A percentile compares a stretch with the other conserved stretches of the same genome.
phyloP scores from a whole-genome alignment of 2,888 invertebrate genomes.

The Lymantria dispar region DNA sequence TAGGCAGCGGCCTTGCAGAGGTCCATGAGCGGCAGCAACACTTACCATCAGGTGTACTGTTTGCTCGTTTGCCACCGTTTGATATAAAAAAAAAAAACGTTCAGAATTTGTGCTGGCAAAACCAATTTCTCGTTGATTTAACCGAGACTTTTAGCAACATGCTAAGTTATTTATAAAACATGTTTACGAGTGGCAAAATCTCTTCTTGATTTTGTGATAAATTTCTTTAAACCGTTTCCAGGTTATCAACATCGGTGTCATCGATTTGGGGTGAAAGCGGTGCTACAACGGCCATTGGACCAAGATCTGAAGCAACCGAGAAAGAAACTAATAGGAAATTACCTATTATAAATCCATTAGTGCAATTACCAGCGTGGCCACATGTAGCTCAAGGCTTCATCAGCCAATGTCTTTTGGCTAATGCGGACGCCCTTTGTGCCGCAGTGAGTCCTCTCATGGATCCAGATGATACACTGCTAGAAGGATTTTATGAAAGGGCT shows the following conservation, averaged over 20 bases:
- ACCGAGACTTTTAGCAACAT: no score
- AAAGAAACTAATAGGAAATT: constrained; percentile 83
- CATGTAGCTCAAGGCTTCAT: constrained; percentile 92
- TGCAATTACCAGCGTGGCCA: constrained; percentile 94
- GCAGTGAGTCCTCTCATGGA: constrained; percentile 98
- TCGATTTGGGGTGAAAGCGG: constrained; percentile 77
- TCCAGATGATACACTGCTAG: constrained; percentile 92
- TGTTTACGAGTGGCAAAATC: no score
- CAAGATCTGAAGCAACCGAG: constrained; percentile 78
- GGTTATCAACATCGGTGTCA: constrained; percentile 77
- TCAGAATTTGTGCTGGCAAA: no score
- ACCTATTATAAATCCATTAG: constrained; percentile 95
- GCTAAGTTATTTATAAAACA: no score
- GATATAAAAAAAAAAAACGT: no score
- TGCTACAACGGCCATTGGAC: constrained; percentile 41
- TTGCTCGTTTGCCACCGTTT: no score
- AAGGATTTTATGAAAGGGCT: constrained; percentile 95
- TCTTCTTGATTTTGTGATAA: no score
- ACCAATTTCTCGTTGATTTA: no score
- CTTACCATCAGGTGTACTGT: no score
- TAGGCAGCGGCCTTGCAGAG: no score
- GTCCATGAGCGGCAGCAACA: no score
- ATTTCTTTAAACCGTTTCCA: constrained; percentile 28
- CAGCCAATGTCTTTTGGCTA: constrained; percentile 96
- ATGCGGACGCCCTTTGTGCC: constrained; percentile 97